These are phyloP conservation scores for Rhinichthys osculus DNA, from an alignment of 2,797 vertebrate genomes.

Conservation along the genomic window DNA sequence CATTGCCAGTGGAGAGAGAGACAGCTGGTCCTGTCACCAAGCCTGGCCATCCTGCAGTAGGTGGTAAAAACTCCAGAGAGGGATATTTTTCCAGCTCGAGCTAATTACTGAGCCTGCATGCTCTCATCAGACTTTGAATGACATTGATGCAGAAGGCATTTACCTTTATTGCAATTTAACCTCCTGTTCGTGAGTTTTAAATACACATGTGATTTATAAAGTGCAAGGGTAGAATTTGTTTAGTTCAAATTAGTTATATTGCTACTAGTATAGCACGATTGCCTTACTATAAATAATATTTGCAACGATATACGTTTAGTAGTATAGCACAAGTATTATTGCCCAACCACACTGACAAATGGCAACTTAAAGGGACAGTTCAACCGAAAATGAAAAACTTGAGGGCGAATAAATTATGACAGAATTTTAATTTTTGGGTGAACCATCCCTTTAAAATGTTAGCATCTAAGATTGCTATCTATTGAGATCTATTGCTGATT, in stretches of 20 bases:
- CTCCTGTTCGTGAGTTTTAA: background rate
- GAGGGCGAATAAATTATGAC: too few species aligned
- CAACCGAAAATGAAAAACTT: rapidly evolving
- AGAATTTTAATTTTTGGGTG: too few species aligned
- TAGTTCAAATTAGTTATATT: background rate
- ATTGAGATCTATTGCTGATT: background rate
- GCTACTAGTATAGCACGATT: too few species aligned
- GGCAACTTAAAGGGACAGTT: background rate
- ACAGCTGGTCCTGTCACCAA: constrained; percentile 63
- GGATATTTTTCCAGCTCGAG: constrained; percentile 42
- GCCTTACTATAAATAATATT: too few species aligned
- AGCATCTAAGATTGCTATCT: background rate
- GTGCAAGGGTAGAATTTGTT: background rate
- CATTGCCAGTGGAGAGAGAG: constrained; percentile 54
- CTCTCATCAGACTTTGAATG: constrained; percentile 29
- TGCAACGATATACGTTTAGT: too few species aligned
- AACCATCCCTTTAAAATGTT: background rate
- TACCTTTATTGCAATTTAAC: constrained; percentile 13
- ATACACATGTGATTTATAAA: constrained; percentile 8
- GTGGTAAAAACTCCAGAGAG: constrained; percentile 48
- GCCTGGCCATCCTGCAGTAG: constrained; percentile 50
- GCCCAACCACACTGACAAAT: background rate
- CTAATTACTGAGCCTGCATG: constrained; percentile 48
- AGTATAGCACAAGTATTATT: background rate
- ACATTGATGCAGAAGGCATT: background rate